phyloP scores from a whole-genome alignment of 2,797 vertebrate species.

The Betta splendens region DNA sequence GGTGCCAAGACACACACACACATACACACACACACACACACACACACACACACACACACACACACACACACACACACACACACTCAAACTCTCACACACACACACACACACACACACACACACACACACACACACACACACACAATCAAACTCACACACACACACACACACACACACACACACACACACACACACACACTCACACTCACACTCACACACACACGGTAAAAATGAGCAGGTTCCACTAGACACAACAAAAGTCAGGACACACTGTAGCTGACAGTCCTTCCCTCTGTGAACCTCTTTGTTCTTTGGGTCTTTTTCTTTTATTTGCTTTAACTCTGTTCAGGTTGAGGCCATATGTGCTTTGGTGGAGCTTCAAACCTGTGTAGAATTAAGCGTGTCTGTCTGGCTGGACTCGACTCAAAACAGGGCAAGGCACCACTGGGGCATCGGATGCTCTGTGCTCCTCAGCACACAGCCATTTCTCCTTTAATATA shows the following conservation, averaged over 20 bases:
- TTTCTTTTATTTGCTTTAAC: conserved; percentile 51
- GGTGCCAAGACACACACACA: conserved; percentile 28
- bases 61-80: no score
- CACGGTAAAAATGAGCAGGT: conserved; percentile 44
- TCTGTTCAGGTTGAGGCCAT: conserved; percentile 78
- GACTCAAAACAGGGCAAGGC: conserved; percentile 48
- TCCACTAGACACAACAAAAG: conserved; percentile 41
- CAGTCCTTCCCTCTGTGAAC: conserved; percentile 14
- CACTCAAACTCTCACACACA: no score
- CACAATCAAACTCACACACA: no score
- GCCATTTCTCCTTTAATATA: conserved; percentile 15
- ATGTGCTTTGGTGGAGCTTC: conserved; percentile 72
- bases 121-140: no score
- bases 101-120: no score
- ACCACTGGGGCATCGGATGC: conserved; percentile 22
- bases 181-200: conserved; percentile 34
- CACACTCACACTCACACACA: neutral
- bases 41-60: neutral
- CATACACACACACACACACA: conserved; percentile 34
- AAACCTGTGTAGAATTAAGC: conserved; percentile 74
- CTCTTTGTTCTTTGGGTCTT: conserved; percentile 55
- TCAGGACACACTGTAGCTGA: conserved; percentile 53
- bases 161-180: no score
- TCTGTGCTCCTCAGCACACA: conserved; percentile 28
- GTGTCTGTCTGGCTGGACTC: conserved; percentile 70